Evolutionary conservation across 92 coral and sea anemone genomes (phyloP).

Genomic region (Palythoa heliodiscus): DNA sequence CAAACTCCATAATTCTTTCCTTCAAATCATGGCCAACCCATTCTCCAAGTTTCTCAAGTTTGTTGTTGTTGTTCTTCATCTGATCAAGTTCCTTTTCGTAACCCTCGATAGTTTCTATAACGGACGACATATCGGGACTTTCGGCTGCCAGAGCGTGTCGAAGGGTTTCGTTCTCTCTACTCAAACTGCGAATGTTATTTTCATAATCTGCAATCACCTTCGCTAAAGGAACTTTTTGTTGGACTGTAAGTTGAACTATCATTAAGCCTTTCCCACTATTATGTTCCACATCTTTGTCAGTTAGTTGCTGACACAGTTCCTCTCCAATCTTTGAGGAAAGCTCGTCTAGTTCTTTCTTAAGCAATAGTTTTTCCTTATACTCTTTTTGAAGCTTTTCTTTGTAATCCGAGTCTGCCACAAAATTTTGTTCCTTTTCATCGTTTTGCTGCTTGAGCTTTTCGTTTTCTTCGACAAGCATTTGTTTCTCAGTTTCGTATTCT

Average conservation of each 20-base stretch:
- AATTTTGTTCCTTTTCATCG: neutral
- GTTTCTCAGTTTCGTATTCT: constrained; percentile 40
- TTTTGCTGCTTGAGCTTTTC: neutral
- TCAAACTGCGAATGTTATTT: constrained; percentile 57
- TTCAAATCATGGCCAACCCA: constrained; percentile 27
- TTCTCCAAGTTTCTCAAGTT: constrained; percentile 15
- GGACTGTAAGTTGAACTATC: constrained; percentile 60
- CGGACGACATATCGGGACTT: constrained; percentile 54
- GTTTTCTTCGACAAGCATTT: constrained; percentile 14
- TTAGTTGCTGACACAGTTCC: constrained; percentile 31
- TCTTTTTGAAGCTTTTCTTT: constrained; percentile 9
- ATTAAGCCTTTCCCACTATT: constrained; percentile 4
- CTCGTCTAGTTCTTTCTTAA: constrained; percentile 12
- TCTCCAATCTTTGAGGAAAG: constrained; percentile 28
- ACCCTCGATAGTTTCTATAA: constrained; percentile 52
- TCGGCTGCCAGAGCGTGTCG: constrained; percentile 50
- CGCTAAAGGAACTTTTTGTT: constrained; percentile 62
- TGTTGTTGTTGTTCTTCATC: neutral
- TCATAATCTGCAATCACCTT: constrained; percentile 75
- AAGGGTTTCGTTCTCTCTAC: constrained; percentile 53
- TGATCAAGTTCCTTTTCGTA: constrained; percentile 55
- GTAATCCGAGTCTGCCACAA: neutral
- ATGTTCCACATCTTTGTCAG: constrained; percentile 20
- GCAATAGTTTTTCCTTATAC: neutral
- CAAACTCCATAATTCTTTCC: constrained; percentile 17